Conservation (phyloP, 2,113 vertebrate species). For the Coregonus clupeaformis region DNA sequence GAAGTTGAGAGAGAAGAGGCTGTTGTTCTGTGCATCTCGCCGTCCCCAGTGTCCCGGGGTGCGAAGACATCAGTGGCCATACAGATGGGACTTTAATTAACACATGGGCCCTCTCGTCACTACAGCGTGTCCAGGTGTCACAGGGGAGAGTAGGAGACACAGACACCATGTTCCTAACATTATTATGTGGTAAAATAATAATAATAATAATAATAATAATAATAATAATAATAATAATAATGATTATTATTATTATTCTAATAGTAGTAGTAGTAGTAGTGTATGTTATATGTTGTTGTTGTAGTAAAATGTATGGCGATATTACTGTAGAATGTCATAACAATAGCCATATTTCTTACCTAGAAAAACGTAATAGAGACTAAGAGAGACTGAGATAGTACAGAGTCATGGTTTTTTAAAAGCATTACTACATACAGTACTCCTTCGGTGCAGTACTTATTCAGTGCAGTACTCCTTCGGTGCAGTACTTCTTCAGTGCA, state of each 20-base stretch:
- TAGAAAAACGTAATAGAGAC: no score
- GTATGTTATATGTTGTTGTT: no score
- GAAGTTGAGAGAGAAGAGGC: constrained; percentile 7
- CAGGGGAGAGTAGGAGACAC: constrained; percentile 20
- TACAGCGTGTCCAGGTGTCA: constrained; percentile 47
- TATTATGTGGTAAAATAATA: not conserved
- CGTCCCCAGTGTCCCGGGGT: constrained; percentile 43
- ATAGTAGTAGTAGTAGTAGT: no score
- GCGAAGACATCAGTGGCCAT: constrained; percentile 45
- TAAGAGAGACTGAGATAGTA: no score
- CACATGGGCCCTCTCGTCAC: constrained; percentile 48
- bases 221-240: not conserved
- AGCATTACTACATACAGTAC: no score
- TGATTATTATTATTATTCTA: no score
- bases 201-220: no score
- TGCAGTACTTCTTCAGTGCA: no score
- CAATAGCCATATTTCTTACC: not conserved
- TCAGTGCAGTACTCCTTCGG: no score
- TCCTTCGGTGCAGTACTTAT: no score
- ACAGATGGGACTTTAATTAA: constrained; percentile 71
- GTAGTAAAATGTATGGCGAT: not conserved
- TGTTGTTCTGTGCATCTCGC: constrained; percentile 28
- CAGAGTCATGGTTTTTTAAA: no score
- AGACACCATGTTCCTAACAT: not conserved
- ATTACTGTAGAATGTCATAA: not conserved